These are phyloP conservation scores for Drosophila bipectinata DNA, from an alignment of 1,140 invertebrate species.

Conservation along the genomic window DNA sequence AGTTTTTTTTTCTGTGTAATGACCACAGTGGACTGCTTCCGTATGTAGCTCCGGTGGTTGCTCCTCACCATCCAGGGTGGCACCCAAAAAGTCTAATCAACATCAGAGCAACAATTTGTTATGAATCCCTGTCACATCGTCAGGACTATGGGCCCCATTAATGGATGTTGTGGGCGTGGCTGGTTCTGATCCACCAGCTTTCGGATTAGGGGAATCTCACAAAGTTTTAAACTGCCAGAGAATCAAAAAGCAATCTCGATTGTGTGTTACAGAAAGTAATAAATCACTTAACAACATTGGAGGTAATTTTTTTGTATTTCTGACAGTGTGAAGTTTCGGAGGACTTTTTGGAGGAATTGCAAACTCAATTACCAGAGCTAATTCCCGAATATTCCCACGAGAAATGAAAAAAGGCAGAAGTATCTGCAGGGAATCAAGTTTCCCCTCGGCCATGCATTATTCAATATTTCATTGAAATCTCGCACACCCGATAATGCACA, in stretches of 20 bases:
- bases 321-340: neutral
- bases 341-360: neutral
- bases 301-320: neutral
- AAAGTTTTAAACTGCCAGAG: constrained; percentile 24
- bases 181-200: constrained; percentile 4
- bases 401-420: constrained; percentile 15
- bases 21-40: constrained; percentile 33
- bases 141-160: constrained; percentile 48
- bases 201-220: constrained; percentile 4
- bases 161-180: constrained; percentile 69
- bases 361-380: neutral
- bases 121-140: constrained; percentile 61
- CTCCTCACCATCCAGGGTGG: neutral
- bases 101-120: constrained; percentile 75
- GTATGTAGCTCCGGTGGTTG: constrained; percentile 47
- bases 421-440: constrained; percentile 34
- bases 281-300: neutral
- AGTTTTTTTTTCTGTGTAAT: constrained; percentile 8
- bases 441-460: constrained; percentile 21
- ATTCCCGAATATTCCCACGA: constrained; percentile 39
- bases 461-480: constrained; percentile 26
- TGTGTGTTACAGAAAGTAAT: neutral
- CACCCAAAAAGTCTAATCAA: constrained; percentile 60
- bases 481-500: neutral
- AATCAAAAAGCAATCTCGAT: constrained; percentile 21